Conservation (phyloP, 2,113 vertebrate species). For the Pedetes capensis region DNA sequence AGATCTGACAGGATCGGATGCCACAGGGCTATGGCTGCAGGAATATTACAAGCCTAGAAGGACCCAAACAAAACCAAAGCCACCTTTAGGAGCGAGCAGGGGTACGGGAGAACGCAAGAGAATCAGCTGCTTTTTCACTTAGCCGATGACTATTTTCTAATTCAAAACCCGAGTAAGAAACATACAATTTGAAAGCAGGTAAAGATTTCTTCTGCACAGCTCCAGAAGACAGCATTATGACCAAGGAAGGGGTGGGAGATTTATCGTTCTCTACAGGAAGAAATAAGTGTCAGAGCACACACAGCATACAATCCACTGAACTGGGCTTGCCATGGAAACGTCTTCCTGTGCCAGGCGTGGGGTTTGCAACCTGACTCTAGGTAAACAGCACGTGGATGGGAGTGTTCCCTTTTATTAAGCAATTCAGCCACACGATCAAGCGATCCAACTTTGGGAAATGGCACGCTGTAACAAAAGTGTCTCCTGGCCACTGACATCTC, state of each 20-base stretch:
- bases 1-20: too few species aligned
- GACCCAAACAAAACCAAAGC: background rate
- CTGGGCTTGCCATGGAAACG: background rate
- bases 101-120: too few species aligned
- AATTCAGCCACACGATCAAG: background rate
- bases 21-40: too few species aligned
- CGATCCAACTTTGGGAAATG: conserved; percentile 21
- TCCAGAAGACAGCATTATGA: background rate
- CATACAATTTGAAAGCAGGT: background rate
- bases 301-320: background rate
- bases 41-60: background rate
- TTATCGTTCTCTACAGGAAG: background rate
- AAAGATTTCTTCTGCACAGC: background rate
- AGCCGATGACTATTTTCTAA: background rate
- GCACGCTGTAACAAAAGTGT: background rate
- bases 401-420: conserved; percentile 30
- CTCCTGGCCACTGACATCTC: background rate
- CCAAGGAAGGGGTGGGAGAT: background rate
- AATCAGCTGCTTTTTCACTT: background rate
- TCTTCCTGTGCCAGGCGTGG: background rate
- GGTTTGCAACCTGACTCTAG: background rate
- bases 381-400: background rate
- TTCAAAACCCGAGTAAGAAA: background rate
- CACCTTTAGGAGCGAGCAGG: background rate
- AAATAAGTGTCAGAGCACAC: background rate